phyloP scores from a whole-genome alignment of 2,888 invertebrate species.

The Anticlea derivata region DNA sequence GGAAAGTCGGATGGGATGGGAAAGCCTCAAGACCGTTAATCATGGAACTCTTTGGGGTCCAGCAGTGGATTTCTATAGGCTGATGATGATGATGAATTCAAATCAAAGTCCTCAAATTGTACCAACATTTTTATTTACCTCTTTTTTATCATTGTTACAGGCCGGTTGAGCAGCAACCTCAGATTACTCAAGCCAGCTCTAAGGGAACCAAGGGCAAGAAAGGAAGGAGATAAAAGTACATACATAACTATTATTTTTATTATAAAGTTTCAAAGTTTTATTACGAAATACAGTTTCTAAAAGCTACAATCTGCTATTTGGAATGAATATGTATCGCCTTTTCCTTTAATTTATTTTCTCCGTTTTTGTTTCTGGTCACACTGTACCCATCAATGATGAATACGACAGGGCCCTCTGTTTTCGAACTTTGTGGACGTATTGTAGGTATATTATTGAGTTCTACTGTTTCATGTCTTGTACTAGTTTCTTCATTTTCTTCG shows the following conservation, averaged over 20 bases:
- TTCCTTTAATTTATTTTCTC: conserved; percentile 65
- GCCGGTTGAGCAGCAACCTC: conserved; percentile 75
- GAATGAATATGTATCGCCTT: conserved; percentile 62
- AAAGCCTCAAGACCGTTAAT: too few relatives aligned
- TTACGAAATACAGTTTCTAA: conserved; percentile 26
- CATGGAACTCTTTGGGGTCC: too few relatives aligned
- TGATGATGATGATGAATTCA: too few relatives aligned
- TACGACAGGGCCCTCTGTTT: conserved; percentile 53
- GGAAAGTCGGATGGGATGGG: too few relatives aligned
- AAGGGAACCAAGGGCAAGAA: conserved; percentile 76
- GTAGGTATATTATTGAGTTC: conserved; percentile 23
- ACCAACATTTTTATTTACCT: too few relatives aligned
- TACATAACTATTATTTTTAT: conserved; percentile 31
- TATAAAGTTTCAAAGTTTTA: conserved; percentile 32
- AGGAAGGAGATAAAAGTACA: conserved; percentile 65
- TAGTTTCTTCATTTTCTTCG: conserved; percentile 69
- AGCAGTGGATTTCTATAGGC: too few relatives aligned
- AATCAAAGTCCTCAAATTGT: too few relatives aligned
- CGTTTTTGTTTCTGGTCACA: conserved; percentile 71
- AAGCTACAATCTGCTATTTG: conserved; percentile 28
- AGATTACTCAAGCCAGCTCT: conserved; percentile 60
- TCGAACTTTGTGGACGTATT: conserved; percentile 37
- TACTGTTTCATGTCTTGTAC: conserved; percentile 62
- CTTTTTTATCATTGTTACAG: conserved; percentile 53
- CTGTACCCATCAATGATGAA: conserved; percentile 77